Percentiles rank a stretch among this genome's conserved stretches.
Conservation (phyloP, 2,113 vertebrate genomes). For the Nothocercus nigrocapillus region DNA sequence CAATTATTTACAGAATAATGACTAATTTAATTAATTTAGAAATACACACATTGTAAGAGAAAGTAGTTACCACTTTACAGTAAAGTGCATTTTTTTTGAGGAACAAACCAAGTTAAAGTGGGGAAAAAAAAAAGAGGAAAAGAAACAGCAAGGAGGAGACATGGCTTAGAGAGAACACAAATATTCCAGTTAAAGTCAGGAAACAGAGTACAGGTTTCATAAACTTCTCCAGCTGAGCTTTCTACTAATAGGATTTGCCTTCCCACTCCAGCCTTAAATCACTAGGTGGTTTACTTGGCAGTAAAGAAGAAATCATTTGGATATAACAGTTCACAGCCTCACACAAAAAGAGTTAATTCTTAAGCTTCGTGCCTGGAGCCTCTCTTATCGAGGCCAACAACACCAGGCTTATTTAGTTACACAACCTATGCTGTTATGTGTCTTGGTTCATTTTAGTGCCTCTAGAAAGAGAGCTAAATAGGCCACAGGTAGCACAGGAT, state of each 20-base stretch:
- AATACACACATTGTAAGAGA: neutral
- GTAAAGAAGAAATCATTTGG: neutral
- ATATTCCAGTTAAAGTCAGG: neutral
- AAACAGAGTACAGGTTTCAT: neutral
- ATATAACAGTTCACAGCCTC: neutral
- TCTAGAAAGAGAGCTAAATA: neutral
- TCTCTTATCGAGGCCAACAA: neutral
- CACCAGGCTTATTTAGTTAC: neutral
- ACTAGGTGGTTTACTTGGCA: neutral
- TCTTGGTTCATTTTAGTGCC: neutral
- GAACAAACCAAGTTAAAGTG: neutral
- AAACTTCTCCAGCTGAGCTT: neutral
- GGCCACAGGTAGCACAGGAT: neutral
- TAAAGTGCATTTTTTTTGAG: neutral
- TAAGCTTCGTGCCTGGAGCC: neutral
- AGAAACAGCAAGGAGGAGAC: neutral
- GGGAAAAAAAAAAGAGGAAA: neutral
- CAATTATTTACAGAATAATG: conserved; percentile 27
- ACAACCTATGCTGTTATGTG: rapidly evolving
- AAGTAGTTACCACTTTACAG: neutral
- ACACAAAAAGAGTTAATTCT: neutral
- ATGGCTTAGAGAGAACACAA: neutral
- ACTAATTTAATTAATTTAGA: neutral
- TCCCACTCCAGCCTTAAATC: neutral
- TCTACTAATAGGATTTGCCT: neutral